Evolutionary conservation across 2,888 invertebrate genomes (phyloP).

Genomic region (Keiferia lycopersicella): DNA sequence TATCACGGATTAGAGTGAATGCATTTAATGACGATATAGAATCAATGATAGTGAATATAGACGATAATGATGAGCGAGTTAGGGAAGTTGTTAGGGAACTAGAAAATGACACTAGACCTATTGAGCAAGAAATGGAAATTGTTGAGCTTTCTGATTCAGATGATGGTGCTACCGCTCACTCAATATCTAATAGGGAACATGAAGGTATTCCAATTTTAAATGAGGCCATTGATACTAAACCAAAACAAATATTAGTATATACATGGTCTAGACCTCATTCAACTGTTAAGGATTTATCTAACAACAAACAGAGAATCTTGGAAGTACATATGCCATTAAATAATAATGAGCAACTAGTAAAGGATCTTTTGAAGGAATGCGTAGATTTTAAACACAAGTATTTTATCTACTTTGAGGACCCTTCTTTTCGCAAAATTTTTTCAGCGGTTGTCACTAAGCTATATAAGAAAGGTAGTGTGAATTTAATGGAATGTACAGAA

Average conservation of each 20-base stretch:
- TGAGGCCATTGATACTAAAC: conserved; percentile 8
- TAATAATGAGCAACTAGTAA: neutral
- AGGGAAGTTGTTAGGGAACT: conserved; percentile 3
- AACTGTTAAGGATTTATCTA: neutral
- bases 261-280: conserved; percentile 11
- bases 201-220: conserved; percentile 18
- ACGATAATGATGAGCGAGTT: neutral
- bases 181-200: conserved; percentile 3
- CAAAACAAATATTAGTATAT: conserved; percentile 19
- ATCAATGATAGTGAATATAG: conserved; percentile 12
- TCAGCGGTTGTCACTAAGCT: conserved; percentile 15
- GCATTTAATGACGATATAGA: neutral
- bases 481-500: conserved; percentile 21
- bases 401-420: too few species aligned
- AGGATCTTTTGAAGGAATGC: too few species aligned
- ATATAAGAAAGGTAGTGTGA: conserved; percentile 19
- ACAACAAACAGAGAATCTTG: neutral
- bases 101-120: neutral
- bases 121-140: neutral
- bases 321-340: conserved; percentile 8
- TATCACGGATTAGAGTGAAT: conserved; percentile 22
- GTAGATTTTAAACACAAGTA: too few species aligned
- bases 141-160: neutral
- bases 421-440: conserved; percentile 23
- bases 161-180: neutral